Evolutionary conservation across 2,113 vertebrate species (phyloP), one percentile per base, ranked within the genome.

Genomic region (Oreochromis aureus): DNA sequence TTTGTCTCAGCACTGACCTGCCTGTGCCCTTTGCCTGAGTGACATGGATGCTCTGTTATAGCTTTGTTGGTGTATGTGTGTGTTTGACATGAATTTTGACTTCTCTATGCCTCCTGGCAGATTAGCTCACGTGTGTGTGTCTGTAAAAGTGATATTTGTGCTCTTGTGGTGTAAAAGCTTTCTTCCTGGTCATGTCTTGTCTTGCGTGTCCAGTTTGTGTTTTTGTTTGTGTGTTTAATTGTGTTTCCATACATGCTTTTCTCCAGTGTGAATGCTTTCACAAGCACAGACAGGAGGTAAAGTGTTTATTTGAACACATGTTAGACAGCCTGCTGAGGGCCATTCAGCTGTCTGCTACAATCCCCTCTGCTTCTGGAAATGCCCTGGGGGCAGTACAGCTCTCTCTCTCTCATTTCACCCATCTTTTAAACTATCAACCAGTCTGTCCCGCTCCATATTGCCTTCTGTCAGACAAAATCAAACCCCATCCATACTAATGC

Each of bases 251-350:
- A 80, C 80, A 84, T 82, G 82, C 44, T 6, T 80, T 84, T 78
- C 54, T 83, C 61, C 53, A 18, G 76, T 59, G 82, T 76, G 55
- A 88, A 86, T 36, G 69, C 89, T 89, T 93, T 90, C 86, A 90
- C 63, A 53, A 85, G 87, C 81, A 90, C 86, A 81, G 48, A 88
- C 87, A 48, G 92, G 95, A 87, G 93, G 92, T 92, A 87, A 93
- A 94, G 88, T 94, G 93, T 92, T 95, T 93, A 89, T 95, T 88
- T 91, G 90, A 92, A 88, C 92, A 92, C 91, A 89, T 85, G 89
- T 87, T 86, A 32, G 58, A 91, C 85, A 87, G 80, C 92, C 88
- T 87, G 92, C 94, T 90, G 92, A 81, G 93, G 85, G 86, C 46
- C 12, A 39, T 73, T 94, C 27, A 22, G 51, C 82, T 86, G 84